A percentile compares a stretch with the other conserved stretches of the same genome.
Conservation (phyloP, 2,888 invertebrate genomes). For the Drosophila niveifrons region DNA sequence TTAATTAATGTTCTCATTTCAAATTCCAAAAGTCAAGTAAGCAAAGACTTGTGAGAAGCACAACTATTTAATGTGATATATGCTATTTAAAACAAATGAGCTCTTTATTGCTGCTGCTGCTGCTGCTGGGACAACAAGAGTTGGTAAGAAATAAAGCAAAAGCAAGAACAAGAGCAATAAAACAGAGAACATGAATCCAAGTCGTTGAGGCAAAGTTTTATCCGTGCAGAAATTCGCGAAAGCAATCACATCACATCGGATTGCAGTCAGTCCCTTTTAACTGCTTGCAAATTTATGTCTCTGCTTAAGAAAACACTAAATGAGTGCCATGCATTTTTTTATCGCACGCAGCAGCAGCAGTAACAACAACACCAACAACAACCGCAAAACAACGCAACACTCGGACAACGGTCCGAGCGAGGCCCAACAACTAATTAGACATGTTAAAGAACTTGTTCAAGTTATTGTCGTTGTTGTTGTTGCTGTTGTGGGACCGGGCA, state of each 20-base stretch:
- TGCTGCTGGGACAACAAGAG: background rate
- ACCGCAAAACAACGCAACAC: conserved; percentile 1
- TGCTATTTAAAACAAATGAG: conserved; percentile 19
- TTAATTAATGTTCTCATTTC: background rate
- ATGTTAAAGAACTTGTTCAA: conserved; percentile 82
- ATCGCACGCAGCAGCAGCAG: conserved; percentile 61
- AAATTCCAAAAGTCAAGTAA: background rate
- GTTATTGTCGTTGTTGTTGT: conserved; percentile 46
- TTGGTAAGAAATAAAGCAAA: conserved; percentile 2
- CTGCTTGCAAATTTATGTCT: conserved; percentile 78
- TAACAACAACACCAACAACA: conserved; percentile 14
- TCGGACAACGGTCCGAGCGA: conserved; percentile 41
- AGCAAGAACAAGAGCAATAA: conserved; percentile 1
- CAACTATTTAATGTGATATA: conserved; percentile 3
- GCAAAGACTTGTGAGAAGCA: background rate
- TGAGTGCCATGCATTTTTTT: conserved; percentile 80
- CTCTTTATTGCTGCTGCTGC: conserved; percentile 19
- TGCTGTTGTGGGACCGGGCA: conserved; percentile 46
- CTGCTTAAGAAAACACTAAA: conserved; percentile 79
- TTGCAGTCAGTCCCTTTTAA: conserved; percentile 62
- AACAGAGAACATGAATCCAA: conserved; percentile 10
- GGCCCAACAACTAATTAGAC: conserved; percentile 83
- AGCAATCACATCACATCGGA: conserved; percentile 55
- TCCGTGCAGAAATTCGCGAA: conserved; percentile 35
- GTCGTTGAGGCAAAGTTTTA: conserved; percentile 21